phyloP scores from a whole-genome alignment of 2,113 vertebrate genomes.

The Cervus canadensis region DNA sequence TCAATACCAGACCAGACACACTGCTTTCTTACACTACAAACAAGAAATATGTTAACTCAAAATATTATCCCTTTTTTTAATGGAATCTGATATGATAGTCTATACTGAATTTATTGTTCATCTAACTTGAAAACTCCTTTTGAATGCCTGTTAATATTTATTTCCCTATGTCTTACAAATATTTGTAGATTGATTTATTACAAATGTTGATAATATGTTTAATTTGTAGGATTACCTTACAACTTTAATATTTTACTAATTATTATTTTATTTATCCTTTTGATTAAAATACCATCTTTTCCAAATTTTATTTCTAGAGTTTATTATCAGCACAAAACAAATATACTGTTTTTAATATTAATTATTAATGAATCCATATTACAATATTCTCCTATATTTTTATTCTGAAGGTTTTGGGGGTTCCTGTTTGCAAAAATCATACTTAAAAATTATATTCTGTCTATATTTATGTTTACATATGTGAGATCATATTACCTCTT shows the following conservation, averaged over 20 bases:
- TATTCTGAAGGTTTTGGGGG: background rate
- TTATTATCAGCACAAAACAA: background rate
- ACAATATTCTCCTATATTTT: background rate
- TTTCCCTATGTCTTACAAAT: background rate
- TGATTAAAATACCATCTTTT: background rate
- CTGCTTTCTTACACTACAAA: background rate
- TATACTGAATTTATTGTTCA: background rate
- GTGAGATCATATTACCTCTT: background rate
- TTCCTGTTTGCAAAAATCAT: background rate
- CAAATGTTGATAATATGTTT: background rate
- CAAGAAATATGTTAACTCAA: background rate
- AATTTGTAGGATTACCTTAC: background rate
- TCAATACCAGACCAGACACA: background rate
- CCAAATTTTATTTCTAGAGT: background rate
- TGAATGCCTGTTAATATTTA: background rate
- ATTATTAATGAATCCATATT: background rate
- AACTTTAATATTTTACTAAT: background rate
- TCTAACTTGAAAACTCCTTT: background rate
- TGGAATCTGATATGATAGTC: background rate
- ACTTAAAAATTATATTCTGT: background rate
- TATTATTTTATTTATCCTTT: background rate
- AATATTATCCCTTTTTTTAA: background rate
- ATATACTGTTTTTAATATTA: background rate
- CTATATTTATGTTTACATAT: background rate
- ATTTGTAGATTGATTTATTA: background rate